Base-by-base conservation (phyloP, 2,113 vertebrate genomes). In the Tetraodon nigroviridis region DNA sequence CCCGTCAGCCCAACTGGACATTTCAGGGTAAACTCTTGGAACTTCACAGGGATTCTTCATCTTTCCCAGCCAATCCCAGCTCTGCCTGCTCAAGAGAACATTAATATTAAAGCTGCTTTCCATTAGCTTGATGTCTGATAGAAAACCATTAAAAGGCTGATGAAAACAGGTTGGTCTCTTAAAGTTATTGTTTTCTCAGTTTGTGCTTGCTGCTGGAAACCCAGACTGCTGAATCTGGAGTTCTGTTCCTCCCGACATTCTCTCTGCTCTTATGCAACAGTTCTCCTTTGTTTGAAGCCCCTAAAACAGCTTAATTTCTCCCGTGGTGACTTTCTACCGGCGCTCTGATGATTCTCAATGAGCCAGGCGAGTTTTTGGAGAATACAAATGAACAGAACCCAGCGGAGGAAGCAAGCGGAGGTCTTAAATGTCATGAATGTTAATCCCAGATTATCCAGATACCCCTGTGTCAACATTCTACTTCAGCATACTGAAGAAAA, bases 161-260 rank as follows among this genome's bases (percentile, higher is more conserved):
- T 46, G 15, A n/a, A 10, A 46, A 7, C n/a, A 7, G 17, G 44
- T n/a, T 17, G 15, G 44, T 46, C n/a, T 46, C 13, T 32, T 66
- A 24, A 51, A 61, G 21, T 42, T 22, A 67, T 41, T 41, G 66
- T 68, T 66, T 41, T 58, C 20, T 40, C 48, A 17, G 17, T 46
- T 48, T 69, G 16, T 76, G 67, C 42, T 40, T 48, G 44, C 41
- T 44, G 21, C 41, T 16, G 63, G 12, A 12, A 61, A 64, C 73
- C 29, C 62, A 77, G 44, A 72, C 49, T 69, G 82, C 77, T 80
- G 80, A 87, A 61, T 80, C 6, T 67, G 20, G 41, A 48, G n/a
- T 69, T 69, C 20, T 62, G 58, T 76, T 78, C 58, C 77, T 75
- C 67, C 68, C 59, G 41, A 2, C 1, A 1, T 49, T 16, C 19